Conservation (phyloP, 2,888 invertebrate species). For the Perizoma affinitatum region DNA sequence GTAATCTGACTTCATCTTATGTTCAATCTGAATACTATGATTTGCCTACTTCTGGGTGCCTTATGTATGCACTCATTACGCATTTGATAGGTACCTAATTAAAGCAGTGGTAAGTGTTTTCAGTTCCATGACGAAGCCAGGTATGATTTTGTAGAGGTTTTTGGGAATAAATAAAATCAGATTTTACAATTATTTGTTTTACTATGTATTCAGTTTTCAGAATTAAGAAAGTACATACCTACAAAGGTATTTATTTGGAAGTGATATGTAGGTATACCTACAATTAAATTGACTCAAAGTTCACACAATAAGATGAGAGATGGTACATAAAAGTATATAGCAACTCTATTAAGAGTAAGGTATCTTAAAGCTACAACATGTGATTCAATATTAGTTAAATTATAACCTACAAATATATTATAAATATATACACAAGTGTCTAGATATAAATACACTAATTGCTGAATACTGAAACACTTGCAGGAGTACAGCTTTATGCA, state of each 20-base stretch:
- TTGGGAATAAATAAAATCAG: conserved; percentile 78
- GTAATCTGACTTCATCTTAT: too few relatives aligned
- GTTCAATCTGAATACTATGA: too few relatives aligned
- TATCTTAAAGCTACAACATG: conserved; percentile 7
- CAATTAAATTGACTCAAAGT: not conserved
- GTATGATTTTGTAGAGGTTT: conserved; percentile 83
- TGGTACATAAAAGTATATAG: too few relatives aligned
- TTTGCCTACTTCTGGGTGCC: too few relatives aligned
- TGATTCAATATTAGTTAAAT: conserved; percentile 6
- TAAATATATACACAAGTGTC: not conserved
- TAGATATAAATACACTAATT: too few relatives aligned
- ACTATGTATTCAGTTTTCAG: conserved; percentile 32
- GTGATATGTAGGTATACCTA: not conserved
- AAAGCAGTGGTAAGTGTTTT: conserved; percentile 50
- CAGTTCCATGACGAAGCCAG: conserved; percentile 55
- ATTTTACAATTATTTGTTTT: conserved; percentile 55
- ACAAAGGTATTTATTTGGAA: too few relatives aligned
- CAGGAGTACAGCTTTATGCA: too few relatives aligned
- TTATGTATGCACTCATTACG: too few relatives aligned
- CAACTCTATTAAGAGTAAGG: not conserved
- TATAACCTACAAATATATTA: conserved; percentile 16
- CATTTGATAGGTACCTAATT: not conserved
- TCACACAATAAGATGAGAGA: conserved; percentile 3
- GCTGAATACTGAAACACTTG: too few relatives aligned
- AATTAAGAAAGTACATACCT: too few relatives aligned